Conservation (phyloP, 2,797 vertebrate species). For the Hyperoplus lanceolatus region DNA sequence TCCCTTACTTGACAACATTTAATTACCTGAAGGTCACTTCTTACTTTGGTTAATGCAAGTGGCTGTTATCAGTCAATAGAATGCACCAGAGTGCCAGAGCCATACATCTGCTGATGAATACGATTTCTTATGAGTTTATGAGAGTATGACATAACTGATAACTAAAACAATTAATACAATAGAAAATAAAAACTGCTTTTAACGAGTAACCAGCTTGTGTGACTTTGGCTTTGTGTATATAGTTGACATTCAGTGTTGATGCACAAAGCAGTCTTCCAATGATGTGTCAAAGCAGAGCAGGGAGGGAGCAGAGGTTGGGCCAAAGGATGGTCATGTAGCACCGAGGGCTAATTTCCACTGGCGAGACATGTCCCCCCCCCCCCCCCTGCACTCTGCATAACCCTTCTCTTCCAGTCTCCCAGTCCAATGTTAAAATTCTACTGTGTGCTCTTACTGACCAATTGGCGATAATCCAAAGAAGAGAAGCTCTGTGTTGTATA, state of each 20-base stretch:
- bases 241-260: not conserved
- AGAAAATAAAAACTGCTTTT: not conserved
- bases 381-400: not conserved
- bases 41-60: slow-evolving; percentile 2
- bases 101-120: not conserved
- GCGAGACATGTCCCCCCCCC: not conserved
- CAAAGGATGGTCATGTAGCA: too few species aligned
- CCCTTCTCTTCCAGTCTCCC: too few species aligned
- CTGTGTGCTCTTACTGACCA: not conserved
- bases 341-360: not conserved
- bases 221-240: not conserved
- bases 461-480: not conserved
- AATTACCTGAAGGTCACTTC: slow-evolving; percentile 31
- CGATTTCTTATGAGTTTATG: not conserved
- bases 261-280: not conserved
- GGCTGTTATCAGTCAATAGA: slow-evolving; percentile 13
- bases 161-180: too few species aligned
- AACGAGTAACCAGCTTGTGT: not conserved
- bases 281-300: too few species aligned
- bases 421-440: too few species aligned
- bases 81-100: not conserved
- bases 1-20: slow-evolving; percentile 32
- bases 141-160: too few species aligned
- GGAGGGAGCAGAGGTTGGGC: not conserved
- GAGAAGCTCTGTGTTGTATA: not conserved